These are phyloP conservation scores for Cryptus armator DNA, from an alignment of 2,888 invertebrate species.

Conservation along the genomic window DNA sequence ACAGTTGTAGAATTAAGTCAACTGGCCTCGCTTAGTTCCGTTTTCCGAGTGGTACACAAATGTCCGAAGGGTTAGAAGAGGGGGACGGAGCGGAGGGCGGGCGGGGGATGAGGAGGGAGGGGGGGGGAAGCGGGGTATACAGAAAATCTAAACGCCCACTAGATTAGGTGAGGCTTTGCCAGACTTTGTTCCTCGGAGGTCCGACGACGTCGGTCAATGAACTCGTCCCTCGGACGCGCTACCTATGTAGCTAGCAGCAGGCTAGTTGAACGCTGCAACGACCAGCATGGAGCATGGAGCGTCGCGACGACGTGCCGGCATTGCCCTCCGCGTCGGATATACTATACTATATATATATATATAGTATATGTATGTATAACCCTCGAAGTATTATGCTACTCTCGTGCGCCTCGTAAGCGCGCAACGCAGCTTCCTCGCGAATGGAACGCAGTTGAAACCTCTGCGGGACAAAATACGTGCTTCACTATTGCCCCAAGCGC, in stretches of 20 bases:
- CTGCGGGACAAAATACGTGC: conserved; percentile 44
- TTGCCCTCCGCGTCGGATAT: conserved; percentile 39
- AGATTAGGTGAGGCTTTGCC: conserved; percentile 61
- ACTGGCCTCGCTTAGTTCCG: conserved; percentile 47
- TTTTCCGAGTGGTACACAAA: conserved; percentile 19
- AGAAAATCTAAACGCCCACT: conserved; percentile 57
- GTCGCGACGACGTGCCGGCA: conserved; percentile 56
- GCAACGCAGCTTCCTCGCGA: conserved; percentile 53
- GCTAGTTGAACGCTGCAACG: conserved; percentile 2
- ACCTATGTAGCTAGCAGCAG: conserved; percentile 36
- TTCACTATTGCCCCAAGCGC: conserved; percentile 13
- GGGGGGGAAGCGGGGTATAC: not conserved
- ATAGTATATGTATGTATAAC: conserved; percentile 9
- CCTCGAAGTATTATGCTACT: conserved; percentile 55
- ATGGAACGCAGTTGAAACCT: conserved; percentile 41
- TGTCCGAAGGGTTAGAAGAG: not conserved
- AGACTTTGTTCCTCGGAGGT: conserved; percentile 67
- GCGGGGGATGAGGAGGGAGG: not conserved
- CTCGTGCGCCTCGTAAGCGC: conserved; percentile 48
- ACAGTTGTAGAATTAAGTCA: conserved; percentile 50
- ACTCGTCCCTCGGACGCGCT: conserved; percentile 28
- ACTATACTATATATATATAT: conserved; percentile 28
- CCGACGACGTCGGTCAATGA: conserved; percentile 64
- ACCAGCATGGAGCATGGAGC: conserved; percentile 29
- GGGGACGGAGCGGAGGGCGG: too few relatives aligned